Evolutionary conservation across 2,888 invertebrate genomes (phyloP), one percentile per base, ranked within the genome.

Genomic region (Sminthurides aquaticus): DNA sequence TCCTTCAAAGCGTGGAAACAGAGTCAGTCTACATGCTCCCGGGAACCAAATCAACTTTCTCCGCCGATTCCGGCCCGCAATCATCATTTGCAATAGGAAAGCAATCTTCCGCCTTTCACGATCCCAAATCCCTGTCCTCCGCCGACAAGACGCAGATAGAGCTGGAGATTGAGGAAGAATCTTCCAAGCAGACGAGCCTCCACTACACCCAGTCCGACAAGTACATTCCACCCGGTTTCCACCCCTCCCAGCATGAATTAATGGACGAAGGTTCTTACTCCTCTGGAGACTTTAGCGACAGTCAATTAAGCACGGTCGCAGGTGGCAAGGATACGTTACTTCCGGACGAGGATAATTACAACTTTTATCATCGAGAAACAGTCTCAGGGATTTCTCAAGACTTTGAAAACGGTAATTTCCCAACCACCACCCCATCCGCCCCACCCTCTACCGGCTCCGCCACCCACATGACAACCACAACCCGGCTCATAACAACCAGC

Each of bases 271-370:
- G 68, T 59, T 62, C 67, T 3, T 69, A 68, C 59, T 67, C 69
- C 22, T 70, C 70, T 25, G 70, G 68, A 55, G 72, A 72, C 28
- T 72, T 72, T 52, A 68, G 66, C 49, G 69, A 69, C 56, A 67
- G 67, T 57, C 70, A 69, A 65, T 57, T 65, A 29, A 64, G 64
- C 59, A 67, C 66, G 8, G 63, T 68, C 24, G 67, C 67, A 0
- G 58, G 56, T 2, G 49, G 18, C n/a, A 48, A 34, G 1, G 56
- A 57, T 18, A 59, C 64, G 48, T 52, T 56, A 49, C 52, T 52
- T n/a, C 27, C 60, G n/a, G 22, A 29, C 62, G 24, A 54, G 25
- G 61, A 20, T 24, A 55, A 8, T 56, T 25, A 8, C 11, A 56
- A 27, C 26, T 11, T 56, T 27, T 15, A 56, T 11, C 24, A 27